phyloP scores from a whole-genome alignment of 2,797 vertebrate species.

The Numenius phaeopus region DNA sequence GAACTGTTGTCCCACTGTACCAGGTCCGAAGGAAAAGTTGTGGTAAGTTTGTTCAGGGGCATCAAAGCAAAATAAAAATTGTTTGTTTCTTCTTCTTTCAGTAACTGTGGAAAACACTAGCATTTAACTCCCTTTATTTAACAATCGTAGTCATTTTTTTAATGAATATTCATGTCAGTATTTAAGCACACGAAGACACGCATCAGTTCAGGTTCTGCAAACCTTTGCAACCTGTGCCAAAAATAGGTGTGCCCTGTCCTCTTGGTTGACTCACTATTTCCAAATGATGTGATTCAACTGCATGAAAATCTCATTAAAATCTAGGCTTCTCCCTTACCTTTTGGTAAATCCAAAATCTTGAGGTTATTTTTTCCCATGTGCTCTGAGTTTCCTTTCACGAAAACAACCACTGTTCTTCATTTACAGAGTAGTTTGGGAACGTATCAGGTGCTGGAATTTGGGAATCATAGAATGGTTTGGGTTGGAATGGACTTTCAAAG shows the following conservation, averaged over 20 bases:
- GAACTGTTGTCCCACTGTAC: background rate
- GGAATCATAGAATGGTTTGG: background rate
- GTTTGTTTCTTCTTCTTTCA: background rate
- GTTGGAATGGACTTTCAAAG: background rate
- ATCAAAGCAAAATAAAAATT: background rate
- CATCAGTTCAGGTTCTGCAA: background rate
- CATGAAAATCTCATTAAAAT: background rate
- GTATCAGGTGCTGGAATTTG: background rate
- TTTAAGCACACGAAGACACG: background rate
- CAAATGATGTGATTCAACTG: background rate
- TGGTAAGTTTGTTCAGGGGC: background rate
- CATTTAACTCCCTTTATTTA: background rate
- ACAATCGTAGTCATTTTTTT: background rate
- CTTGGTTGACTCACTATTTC: background rate
- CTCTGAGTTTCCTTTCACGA: background rate
- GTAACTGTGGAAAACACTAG: background rate
- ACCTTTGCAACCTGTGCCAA: background rate
- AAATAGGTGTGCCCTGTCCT: background rate
- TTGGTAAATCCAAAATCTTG: background rate
- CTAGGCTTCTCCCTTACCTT: background rate
- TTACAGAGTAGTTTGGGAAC: background rate
- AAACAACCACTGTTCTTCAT: background rate
- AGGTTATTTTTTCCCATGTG: accelerated
- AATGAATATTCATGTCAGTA: background rate
- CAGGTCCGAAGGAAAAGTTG: background rate